phyloP scores from a whole-genome alignment of 2,113 vertebrate species.

The Periophthalmodon schlosseri region DNA sequence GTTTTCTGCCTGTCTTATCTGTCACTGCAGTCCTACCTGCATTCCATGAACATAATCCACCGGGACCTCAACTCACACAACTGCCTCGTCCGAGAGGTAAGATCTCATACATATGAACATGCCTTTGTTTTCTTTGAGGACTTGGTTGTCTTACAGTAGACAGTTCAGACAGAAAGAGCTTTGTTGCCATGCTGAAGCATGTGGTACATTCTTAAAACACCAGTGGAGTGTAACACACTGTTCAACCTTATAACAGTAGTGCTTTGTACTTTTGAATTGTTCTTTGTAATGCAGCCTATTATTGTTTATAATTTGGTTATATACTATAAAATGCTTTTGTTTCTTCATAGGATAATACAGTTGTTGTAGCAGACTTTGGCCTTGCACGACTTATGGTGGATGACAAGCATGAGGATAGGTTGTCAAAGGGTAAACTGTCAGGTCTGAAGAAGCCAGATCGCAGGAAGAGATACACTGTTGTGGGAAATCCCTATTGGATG shows the following conservation, averaged over 20 bases:
- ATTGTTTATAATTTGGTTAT: background rate
- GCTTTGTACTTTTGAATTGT: conserved; percentile 8
- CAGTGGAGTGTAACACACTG: background rate
- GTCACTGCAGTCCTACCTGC: conserved; percentile 84
- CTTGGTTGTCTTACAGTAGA: conserved; percentile 24
- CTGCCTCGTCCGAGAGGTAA: conserved; percentile 94
- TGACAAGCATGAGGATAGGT: conserved; percentile 82
- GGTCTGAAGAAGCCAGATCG: conserved; percentile 89
- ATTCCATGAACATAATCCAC: conserved; percentile 99
- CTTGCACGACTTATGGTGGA: conserved; percentile 92
- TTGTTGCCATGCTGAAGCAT: conserved; percentile 35
- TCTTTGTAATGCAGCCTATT: background rate
- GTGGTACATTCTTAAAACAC: conserved; percentile 23
- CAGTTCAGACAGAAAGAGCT: conserved; percentile 16
- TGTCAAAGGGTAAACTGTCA: conserved; percentile 78
- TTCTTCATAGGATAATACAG: conserved; percentile 72
- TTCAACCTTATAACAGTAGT: conserved; percentile 5
- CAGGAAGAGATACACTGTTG: conserved; percentile 95
- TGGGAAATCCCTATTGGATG: conserved; percentile 99
- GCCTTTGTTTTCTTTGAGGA: conserved; percentile 41
- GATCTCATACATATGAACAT: conserved; percentile 26
- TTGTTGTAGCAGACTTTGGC: conserved; percentile 97
- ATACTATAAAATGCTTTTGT: background rate
- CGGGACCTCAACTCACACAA: conserved; percentile 98
- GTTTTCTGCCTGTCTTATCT: conserved; percentile 8